Conservation (phyloP, 2,113 vertebrate genomes). For the Halcyon senegalensis region DNA sequence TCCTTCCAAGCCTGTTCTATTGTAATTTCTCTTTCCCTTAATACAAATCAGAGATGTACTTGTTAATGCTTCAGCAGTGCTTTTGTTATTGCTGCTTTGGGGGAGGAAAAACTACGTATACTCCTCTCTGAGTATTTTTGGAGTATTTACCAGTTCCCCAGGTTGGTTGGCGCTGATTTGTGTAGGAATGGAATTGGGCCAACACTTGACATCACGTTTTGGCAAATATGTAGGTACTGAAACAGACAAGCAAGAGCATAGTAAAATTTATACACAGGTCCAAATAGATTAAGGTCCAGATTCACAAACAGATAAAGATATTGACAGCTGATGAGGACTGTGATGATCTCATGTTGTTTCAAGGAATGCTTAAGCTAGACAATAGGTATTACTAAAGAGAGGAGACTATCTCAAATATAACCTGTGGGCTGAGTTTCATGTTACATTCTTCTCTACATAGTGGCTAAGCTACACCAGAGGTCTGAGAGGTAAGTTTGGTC, state of each 20-base stretch:
- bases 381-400: background rate
- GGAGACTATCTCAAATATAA: background rate
- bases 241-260: rapidly evolving
- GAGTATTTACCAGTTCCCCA: background rate
- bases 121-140: background rate
- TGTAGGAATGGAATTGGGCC: background rate
- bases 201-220: background rate
- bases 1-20: slow-evolving; percentile 1
- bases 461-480: background rate
- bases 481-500: background rate
- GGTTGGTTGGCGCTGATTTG: background rate
- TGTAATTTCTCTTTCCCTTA: background rate
- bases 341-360: background rate
- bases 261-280: background rate
- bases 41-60: background rate
- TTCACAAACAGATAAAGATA: background rate
- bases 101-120: background rate
- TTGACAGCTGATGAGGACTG: background rate
- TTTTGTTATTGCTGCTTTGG: background rate
- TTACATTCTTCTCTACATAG: background rate
- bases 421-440: background rate
- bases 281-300: background rate
- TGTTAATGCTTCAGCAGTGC: background rate
- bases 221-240: background rate
- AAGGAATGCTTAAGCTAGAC: background rate